Evolutionary conservation across 2,113 vertebrate species (phyloP).

Genomic region (Chionomys nivalis): DNA sequence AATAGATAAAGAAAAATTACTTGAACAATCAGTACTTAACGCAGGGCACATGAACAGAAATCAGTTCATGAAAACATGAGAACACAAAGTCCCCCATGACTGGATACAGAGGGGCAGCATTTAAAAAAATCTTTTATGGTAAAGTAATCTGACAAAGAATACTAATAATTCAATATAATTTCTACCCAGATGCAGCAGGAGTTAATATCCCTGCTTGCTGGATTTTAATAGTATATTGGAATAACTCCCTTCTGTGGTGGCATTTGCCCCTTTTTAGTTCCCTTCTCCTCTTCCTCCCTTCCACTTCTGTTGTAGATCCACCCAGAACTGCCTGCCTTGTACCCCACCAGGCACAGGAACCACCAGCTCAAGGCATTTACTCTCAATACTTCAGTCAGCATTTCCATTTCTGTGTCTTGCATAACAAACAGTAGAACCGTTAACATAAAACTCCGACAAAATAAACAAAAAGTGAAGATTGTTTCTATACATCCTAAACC

Average conservation of each 20-base stretch:
- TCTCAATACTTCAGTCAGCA: not conserved
- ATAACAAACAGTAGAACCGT: not conserved
- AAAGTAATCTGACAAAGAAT: not conserved
- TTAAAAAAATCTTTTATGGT: not conserved
- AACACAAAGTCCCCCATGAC: not conserved
- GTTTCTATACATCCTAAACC: not conserved
- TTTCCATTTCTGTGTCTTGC: not conserved
- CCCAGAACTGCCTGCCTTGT: too few relatives aligned
- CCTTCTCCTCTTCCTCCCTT: not conserved
- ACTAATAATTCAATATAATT: not conserved
- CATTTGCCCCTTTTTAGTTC: not conserved
- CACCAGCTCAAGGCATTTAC: not conserved
- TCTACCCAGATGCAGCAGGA: not conserved
- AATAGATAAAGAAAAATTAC: not conserved
- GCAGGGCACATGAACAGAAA: not conserved
- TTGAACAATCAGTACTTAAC: not conserved
- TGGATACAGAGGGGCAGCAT: not conserved
- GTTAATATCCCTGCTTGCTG: not conserved
- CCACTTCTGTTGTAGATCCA: not conserved
- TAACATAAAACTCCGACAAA: not conserved
- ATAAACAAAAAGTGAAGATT: not conserved
- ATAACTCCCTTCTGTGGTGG: not conserved
- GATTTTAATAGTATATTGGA: not conserved
- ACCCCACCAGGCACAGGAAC: too few relatives aligned
- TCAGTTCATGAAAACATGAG: not conserved